A percentile compares a stretch with the other conserved stretches of the same genome.
Evolutionary conservation across 1,140 invertebrate genomes (phyloP).

Genomic region (Conus ventricosus): DNA sequence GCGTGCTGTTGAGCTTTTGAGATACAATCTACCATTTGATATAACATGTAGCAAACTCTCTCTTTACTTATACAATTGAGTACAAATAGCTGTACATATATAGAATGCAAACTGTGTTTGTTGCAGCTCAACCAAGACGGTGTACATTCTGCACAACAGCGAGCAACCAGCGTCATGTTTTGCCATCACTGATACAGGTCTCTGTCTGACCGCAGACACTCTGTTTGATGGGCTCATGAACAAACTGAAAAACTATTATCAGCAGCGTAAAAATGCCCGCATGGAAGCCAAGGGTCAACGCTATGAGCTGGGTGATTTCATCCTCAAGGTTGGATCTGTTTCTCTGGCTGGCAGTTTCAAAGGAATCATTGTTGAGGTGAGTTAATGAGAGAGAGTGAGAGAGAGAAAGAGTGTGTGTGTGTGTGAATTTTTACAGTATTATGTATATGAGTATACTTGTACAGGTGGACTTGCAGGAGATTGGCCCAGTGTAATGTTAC

Average conservation of each 20-base stretch:
- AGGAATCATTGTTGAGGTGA: constrained; percentile 93
- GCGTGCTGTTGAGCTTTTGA: no score
- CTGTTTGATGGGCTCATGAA: constrained; percentile 93
- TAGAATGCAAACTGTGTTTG: no score
- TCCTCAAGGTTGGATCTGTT: constrained; percentile 94
- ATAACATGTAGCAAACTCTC: no score
- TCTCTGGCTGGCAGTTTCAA: constrained; percentile 92
- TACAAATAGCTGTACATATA: no score
- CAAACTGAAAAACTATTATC: constrained; percentile 90
- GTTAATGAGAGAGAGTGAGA: constrained; percentile 16
- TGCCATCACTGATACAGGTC: constrained; percentile 88
- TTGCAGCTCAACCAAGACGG: constrained; percentile 80
- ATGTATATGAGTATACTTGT: neutral
- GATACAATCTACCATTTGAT: no score
- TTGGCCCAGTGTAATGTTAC: no score
- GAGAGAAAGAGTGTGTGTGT: no score
- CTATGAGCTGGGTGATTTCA: constrained; percentile 95
- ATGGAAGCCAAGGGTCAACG: constrained; percentile 94
- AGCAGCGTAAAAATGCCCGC: constrained; percentile 84
- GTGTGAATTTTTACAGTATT: no score
- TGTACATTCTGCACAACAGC: constrained; percentile 95
- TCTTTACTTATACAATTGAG: no score
- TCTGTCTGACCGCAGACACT: constrained; percentile 90
- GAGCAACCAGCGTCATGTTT: constrained; percentile 96
- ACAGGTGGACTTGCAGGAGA: neutral